Evolutionary conservation across 2,888 invertebrate genomes (phyloP), one percentile per base, ranked within the genome.

Genomic region (Baronia brevicornis): DNA sequence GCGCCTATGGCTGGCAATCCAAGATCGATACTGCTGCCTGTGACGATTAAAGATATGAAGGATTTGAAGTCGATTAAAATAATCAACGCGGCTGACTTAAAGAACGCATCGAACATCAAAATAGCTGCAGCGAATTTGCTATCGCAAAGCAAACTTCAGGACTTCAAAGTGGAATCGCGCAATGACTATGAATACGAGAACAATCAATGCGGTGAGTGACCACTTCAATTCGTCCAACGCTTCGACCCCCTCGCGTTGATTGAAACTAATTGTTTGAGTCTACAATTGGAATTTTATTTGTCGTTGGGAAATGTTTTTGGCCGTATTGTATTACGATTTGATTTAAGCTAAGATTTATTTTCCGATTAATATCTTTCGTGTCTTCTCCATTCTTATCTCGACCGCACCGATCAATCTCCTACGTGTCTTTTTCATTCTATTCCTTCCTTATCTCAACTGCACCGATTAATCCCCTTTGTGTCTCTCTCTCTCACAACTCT

Each of bases 11-110:
- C 74, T 1, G 84, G 84, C 2, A 86, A 86, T 52, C 85, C 88
- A 3, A 74, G 91, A 7, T 91, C 91, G 0, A 89, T 93, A 38
- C 73, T 92, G 7, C 74, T 93, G 10, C 92, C 92, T 0, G 88
- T 92, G 3, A 90, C 88, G 17, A 70, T 89, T 26, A 89, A 89
- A 48, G 88, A 89, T 37, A 89, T 91, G 72, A 90, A 91, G 64
- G 90, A 90, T 57, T 84, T 92, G 33, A 89, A 88, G 46, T 88
- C 89, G 1, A 89, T 91, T 33, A 90, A 92, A 72, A 90, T 92
- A 33, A 88, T 92, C 29, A 91, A 91, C 48, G 87, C 90, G 0
- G 78, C 88, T 0, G 86, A 86, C 44, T 56, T 88, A 41, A 80
- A 86, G 62, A 78, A 85, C 41, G 78, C 85, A 4, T 77, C 86